Evolutionary conservation across 2,888 invertebrate species (phyloP).

Genomic region (Dasysyrphus tricinctus): DNA sequence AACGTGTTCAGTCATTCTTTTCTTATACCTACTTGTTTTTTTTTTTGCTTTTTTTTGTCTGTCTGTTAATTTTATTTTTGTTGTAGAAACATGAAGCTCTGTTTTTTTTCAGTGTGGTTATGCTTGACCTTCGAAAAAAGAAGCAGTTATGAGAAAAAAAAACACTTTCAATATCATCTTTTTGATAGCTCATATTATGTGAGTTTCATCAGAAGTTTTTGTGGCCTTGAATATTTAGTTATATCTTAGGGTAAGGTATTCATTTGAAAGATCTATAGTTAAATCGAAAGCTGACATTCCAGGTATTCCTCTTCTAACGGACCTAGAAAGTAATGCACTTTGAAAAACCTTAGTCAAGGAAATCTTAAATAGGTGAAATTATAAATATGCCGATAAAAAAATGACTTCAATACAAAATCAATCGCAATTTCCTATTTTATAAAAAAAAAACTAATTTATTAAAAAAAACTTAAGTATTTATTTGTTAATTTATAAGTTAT

Average conservation of each 20-base stretch:
- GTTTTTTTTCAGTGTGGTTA: slow-evolving; percentile 18
- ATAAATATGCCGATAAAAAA: neutral
- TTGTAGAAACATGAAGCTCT: slow-evolving; percentile 38
- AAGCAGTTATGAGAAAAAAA: neutral
- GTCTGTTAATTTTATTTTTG: neutral
- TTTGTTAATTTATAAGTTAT: neutral
- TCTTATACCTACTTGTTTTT: neutral
- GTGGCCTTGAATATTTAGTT: neutral
- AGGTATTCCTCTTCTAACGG: too few relatives aligned
- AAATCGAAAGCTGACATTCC: too few relatives aligned
- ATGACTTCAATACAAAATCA: neutral
- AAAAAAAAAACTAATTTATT: neutral
- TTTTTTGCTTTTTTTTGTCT: neutral
- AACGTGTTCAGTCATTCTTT: slow-evolving; percentile 31
- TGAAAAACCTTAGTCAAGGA: too few relatives aligned
- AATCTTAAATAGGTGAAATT: too few relatives aligned
- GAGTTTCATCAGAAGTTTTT: neutral
- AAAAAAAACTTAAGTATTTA: neutral
- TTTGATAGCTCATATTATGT: neutral
- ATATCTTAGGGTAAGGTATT: too few relatives aligned
- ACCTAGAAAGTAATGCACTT: too few relatives aligned
- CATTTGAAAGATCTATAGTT: neutral
- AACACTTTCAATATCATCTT: neutral
- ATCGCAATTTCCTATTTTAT: neutral
- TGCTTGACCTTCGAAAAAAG: slow-evolving; percentile 27